Evolutionary conservation across 2,888 invertebrate genomes (phyloP).

Genomic region (Thysanoteuthis rhombus): DNA sequence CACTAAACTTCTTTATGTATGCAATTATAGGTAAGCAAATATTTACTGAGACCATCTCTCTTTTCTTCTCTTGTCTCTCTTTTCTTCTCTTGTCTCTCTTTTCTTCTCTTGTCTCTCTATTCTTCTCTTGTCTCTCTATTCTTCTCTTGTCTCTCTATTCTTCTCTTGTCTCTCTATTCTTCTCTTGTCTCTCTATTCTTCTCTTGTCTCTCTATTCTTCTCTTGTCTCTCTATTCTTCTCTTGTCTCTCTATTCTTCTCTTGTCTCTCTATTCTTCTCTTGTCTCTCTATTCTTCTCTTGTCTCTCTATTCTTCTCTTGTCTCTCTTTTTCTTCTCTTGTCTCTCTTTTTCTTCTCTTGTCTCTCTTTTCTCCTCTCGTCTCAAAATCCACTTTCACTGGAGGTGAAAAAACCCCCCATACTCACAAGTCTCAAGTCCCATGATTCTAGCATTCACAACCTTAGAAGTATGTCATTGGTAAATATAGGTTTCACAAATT

Average conservation of each 20-base stretch:
- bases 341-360: too few species aligned
- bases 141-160: background rate
- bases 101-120: background rate
- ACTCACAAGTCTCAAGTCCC: too few species aligned
- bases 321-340: too few species aligned
- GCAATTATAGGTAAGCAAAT: slow-evolving; percentile 51
- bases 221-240: background rate
- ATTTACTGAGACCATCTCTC: background rate
- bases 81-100: background rate
- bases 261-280: background rate
- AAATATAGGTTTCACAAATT: too few species aligned
- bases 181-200: background rate
- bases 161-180: background rate
- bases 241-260: background rate
- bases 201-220: too few species aligned
- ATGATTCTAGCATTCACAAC: too few species aligned
- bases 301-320: too few species aligned
- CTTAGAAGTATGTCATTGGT: too few species aligned
- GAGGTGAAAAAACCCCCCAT: too few species aligned
- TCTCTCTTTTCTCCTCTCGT: too few species aligned
- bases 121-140: background rate
- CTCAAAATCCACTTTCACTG: too few species aligned
- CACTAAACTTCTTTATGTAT: slow-evolving; percentile 46
- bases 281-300: too few species aligned
- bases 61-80: background rate